phyloP scores from a whole-genome alignment of 2,113 vertebrate species.

The Cyprinodon tularosa region DNA sequence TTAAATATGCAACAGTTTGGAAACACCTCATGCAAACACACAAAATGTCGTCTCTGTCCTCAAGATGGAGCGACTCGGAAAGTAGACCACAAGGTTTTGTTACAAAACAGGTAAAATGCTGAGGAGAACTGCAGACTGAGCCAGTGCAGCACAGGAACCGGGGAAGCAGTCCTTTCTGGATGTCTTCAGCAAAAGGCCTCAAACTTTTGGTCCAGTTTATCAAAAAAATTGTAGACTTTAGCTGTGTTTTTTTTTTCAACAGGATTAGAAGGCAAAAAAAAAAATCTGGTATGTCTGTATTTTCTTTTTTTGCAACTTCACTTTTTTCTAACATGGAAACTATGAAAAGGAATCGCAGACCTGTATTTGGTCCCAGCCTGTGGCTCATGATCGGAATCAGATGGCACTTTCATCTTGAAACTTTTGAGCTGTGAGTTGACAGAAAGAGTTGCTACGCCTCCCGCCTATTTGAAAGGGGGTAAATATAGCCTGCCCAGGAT shows the following conservation, averaged over 20 bases:
- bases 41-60: conserved; percentile 60
- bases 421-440: conserved; percentile 13
- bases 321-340: conserved; percentile 5
- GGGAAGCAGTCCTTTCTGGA: conserved; percentile 3
- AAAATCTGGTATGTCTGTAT: conserved; percentile 18
- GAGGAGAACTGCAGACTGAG: conserved; percentile 22
- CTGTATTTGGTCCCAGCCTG: conserved; percentile 37
- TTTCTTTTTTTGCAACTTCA: conserved; percentile 1
- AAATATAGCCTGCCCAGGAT: conserved; percentile 4
- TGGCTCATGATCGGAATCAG: background rate
- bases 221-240: conserved; percentile 2
- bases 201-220: conserved; percentile 59
- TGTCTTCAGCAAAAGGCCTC: conserved; percentile 54
- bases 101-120: conserved; percentile 45
- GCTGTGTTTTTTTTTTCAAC: conserved; percentile 1
- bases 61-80: conserved; percentile 30
- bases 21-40: conserved; percentile 83
- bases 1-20: conserved; percentile 79
- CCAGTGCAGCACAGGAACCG: background rate
- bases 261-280: conserved; percentile 8
- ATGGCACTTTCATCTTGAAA: conserved; percentile 64
- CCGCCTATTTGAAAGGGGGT: conserved; percentile 3
- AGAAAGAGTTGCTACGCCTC: conserved; percentile 14
- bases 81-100: conserved; percentile 32
- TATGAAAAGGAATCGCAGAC: conserved; percentile 21